Base-by-base conservation (phyloP, 2,113 vertebrate species). In the Epinephelus cyanopodus region DNA sequence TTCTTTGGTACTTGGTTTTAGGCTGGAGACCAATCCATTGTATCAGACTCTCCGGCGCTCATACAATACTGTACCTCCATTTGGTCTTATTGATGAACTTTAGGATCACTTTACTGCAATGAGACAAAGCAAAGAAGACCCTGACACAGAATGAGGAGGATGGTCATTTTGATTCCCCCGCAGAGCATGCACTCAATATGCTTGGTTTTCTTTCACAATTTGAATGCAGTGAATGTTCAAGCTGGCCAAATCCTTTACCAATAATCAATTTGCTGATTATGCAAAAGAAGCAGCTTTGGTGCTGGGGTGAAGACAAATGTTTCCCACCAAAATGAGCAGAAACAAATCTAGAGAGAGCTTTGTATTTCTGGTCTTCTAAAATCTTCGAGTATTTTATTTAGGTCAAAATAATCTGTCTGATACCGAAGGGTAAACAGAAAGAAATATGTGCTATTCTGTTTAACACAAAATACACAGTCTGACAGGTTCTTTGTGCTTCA, bases 81-180 rank as follows among this genome's bases (percentile, higher is more conserved):
- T 96, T 94, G 95, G 96, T 96, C 96, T 96, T 96, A 97, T 94
- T 97, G 96, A 97, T 97, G 96, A 95, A 97, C 96, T 97, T 97
- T 97, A 97, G 96, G 96, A 95, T 97, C 97, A 96, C 95, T 96
- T 96, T 96, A 97, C 97, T 98, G 97, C 95, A 97, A 97, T 97
- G 97, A 97, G 95, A 97, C 95, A 97, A 97, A 97, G 96, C 96
- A 97, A 97, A 97, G 89, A 90, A 93, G 95, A 96, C 96, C 97
- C 97, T 97, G 95, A 97, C 96, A 97, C 95, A 97, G 90, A 96
- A 97, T 96, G 96, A 96, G 95, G 93, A 97, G 95, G 95, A 96
- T 97, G 96, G 95, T 93, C 95, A 95, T 95, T 96, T 70, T 21
- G 87, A 87, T 95, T 89, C 92, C 95, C 95, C 95, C 77, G 81